phyloP scores from a whole-genome alignment of 1,140 invertebrate species.

The Achatina immaculata region DNA sequence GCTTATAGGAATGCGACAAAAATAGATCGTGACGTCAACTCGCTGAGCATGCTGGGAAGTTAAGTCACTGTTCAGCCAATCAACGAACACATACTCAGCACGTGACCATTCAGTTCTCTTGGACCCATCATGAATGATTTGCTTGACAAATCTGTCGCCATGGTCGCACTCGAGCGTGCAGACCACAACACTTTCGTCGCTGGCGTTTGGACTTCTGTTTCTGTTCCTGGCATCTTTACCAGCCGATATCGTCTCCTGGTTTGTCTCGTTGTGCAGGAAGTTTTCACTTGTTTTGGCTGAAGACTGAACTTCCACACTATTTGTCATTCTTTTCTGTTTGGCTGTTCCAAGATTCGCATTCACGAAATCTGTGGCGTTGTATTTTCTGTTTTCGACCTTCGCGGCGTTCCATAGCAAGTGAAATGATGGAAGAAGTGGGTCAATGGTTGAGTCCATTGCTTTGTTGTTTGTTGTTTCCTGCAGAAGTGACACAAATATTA shows the following conservation, averaged over 20 bases:
- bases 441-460: not conserved
- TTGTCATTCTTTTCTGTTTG: not conserved
- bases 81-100: conserved; percentile 27
- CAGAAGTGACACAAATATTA: too few relatives aligned
- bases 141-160: not conserved
- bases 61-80: conserved; percentile 24
- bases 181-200: conserved; percentile 12
- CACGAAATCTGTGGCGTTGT: not conserved
- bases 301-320: too few relatives aligned
- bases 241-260: not conserved
- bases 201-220: not conserved
- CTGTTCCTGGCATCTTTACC: not conserved
- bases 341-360: not conserved
- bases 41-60: conserved; percentile 11
- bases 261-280: not conserved
- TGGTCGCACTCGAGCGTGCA: conserved; percentile 22
- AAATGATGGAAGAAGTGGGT: conserved; percentile 9
- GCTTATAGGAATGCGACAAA: not conserved
- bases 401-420: conserved; percentile 21
- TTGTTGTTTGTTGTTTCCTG: not conserved
- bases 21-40: conserved; percentile 20
- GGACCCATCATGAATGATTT: conserved; percentile 7
- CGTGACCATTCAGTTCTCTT: not conserved
- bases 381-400: not conserved
- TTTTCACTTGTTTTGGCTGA: not conserved